Percentiles rank a stretch among this genome's conserved stretches.
These are phyloP conservation scores for Oligia fasciuncula DNA, from an alignment of 2,888 invertebrate genomes.

Conservation along the genomic window DNA sequence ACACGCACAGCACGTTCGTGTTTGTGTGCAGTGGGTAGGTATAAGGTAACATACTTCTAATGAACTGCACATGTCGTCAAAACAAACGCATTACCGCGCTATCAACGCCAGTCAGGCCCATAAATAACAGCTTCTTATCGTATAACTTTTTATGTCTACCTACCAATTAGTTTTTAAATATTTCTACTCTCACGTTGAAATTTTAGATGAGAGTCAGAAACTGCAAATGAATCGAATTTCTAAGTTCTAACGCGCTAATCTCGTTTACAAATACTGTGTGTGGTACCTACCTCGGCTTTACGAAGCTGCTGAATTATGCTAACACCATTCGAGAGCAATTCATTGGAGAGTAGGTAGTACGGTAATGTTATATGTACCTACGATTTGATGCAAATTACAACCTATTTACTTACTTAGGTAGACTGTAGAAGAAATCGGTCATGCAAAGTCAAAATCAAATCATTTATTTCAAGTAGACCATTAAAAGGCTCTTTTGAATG, in stretches of 20 bases:
- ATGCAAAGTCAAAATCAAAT: not conserved
- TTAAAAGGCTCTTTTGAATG: not conserved
- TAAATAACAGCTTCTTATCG: conserved; percentile 56
- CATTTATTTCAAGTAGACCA: not conserved
- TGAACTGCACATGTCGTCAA: not conserved
- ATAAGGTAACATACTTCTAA: not conserved
- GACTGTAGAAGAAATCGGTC: not conserved
- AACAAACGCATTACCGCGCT: not conserved
- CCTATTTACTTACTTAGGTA: not conserved
- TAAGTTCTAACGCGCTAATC: not conserved
- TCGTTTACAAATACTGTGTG: not conserved
- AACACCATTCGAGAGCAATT: not conserved
- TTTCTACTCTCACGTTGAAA: not conserved
- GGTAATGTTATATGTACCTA: not conserved
- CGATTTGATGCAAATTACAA: no score
- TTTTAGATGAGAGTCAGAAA: not conserved
- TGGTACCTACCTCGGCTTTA: not conserved
- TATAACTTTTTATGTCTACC: conserved; percentile 45
- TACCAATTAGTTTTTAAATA: not conserved
- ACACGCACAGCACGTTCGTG: not conserved
- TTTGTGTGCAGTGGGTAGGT: not conserved
- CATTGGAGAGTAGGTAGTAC: not conserved
- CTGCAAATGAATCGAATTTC: not conserved
- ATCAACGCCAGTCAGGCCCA: conserved; percentile 24
- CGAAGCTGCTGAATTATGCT: not conserved